These are phyloP conservation scores for Pseudococcus longispinus DNA, from an alignment of 2,888 invertebrate genomes.

Conservation along the genomic window DNA sequence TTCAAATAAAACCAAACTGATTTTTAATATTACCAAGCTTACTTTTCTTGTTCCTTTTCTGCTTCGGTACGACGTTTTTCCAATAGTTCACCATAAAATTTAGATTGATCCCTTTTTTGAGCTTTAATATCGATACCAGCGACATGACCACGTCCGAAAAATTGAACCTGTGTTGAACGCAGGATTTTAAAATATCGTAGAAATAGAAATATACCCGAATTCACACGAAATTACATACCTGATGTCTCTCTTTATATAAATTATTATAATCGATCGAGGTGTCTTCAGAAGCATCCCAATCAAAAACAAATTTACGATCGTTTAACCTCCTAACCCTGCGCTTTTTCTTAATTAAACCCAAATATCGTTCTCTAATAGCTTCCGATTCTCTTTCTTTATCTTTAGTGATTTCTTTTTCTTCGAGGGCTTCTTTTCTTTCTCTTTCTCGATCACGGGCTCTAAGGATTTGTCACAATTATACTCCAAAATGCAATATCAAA, in stretches of 20 bases:
- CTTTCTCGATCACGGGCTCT: conserved; percentile 51
- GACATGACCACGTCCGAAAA: conserved; percentile 96
- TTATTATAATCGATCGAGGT: conserved; percentile 97
- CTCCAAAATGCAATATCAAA: not conserved
- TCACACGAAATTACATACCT: conserved; percentile 63
- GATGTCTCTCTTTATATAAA: conserved; percentile 94
- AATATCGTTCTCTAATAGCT: conserved; percentile 93
- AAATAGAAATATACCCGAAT: not conserved
- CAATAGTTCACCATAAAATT: conserved; percentile 94
- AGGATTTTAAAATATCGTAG: not conserved
- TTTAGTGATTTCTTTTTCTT: conserved; percentile 73
- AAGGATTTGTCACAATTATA: not conserved
- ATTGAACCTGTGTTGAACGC: conserved; percentile 72
- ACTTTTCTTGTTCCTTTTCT: conserved; percentile 61
- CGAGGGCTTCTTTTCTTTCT: conserved; percentile 61
- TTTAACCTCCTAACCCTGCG: conserved; percentile 90
- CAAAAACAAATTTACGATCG: conserved; percentile 99
- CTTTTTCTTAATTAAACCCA: conserved; percentile 92
- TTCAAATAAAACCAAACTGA: not conserved
- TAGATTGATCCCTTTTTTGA: conserved; percentile 92
- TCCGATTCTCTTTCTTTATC: conserved; percentile 92
- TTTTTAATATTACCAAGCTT: not conserved
- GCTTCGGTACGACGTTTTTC: conserved; percentile 94
- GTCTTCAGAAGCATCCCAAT: conserved; percentile 99
- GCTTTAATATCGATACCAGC: conserved; percentile 98